Base-by-base conservation (phyloP, 2,888 invertebrate genomes). In the Smittia sp. region DNA sequence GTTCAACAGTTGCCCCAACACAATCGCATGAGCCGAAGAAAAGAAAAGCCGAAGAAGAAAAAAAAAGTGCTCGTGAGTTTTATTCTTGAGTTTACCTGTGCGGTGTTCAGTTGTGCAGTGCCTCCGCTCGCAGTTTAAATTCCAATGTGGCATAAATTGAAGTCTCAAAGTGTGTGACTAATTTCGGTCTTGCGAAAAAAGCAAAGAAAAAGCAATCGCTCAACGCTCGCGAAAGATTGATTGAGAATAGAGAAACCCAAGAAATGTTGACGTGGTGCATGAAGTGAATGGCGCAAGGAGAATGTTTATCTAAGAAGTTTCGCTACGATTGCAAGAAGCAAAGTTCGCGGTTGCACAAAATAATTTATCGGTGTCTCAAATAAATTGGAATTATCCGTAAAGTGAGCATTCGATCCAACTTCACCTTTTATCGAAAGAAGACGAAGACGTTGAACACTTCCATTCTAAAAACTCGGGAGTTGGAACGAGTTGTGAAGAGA, bases 81-180 rank as follows among this genome's bases (percentile, higher is more conserved):
- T 32, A 72, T 72, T 72, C 58, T 72, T 62, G 72, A 72, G 72
- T 62, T 54, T 52, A 72, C 72, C 72, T 72, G 72, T 72, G 72
- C 72, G 52, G 58, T 62, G 72, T 72, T 38, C 25, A 63, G 63
- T 63, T 63, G 24, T 63, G 22, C 24, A 63, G 3, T 63, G 13
- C n/a, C 15, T 20, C 24, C 27, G 39, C 15, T 25, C 54, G 22
- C 24, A 39, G 46, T 46, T 46, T 22, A 58, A 46, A 54, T 70
- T 70, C 27, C 58, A 72, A 72, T 72, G 72, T 72, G 62, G 62
- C 32, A 24, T 32, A 54, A 72, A 72, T 52, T 46, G 20, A 41
- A 20, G 20, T 38, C 27, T 24, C 27, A 24, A 69, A 69, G 54
- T 54, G 69, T 69, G 69, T 69, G 46, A 69, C 69, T 13, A 69